Evolutionary conservation across 2,888 invertebrate genomes (phyloP), one percentile per base, ranked within the genome.

Genomic region (Folsomia manolachei): DNA sequence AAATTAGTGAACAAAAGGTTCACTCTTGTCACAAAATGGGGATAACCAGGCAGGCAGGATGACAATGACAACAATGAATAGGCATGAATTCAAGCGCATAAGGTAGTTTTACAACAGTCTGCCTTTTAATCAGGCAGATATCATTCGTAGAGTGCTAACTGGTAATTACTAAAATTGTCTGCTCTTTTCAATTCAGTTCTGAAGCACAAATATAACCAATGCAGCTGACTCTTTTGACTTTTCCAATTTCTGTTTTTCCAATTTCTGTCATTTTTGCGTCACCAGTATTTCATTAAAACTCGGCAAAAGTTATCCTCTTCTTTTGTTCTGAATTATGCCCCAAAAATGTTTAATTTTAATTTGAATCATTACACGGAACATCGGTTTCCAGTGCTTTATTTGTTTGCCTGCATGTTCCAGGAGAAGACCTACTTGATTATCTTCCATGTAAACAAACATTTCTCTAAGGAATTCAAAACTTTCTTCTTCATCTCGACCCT

Each of bases 51-150:
- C 56, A 56, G 56, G n/a, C 19, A 56, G 7, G n/a, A 56, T 56
- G 56, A 56, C 56, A 56, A 56, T 56, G 56, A 56, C 56, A 56
- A 56, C 56, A n/a, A 56, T 51, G 18, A 51, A 51, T 51, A 18
- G 18, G 51, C 9, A 18, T 11, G 51, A 9, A 51, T 51, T n/a
- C n/a, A n/a, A n/a, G n/a, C n/a, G n/a, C n/a, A n/a, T n/a, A n/a
- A n/a, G n/a, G n/a, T n/a, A n/a, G n/a, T n/a, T n/a, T n/a, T n/a
- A n/a, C n/a, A n/a, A n/a, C n/a, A n/a, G n/a, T n/a, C n/a, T n/a
- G n/a, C n/a, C n/a, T n/a, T n/a, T n/a, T n/a, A n/a, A n/a, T n/a
- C n/a, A n/a, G n/a, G n/a, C n/a, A n/a, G n/a, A n/a, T n/a, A n/a
- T n/a, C n/a, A n/a, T n/a, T n/a, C n/a, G n/a, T n/a, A n/a, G n/a